These are phyloP conservation scores for Musca vetustissima DNA, from an alignment of 1,140 invertebrate species.

Conservation along the genomic window DNA sequence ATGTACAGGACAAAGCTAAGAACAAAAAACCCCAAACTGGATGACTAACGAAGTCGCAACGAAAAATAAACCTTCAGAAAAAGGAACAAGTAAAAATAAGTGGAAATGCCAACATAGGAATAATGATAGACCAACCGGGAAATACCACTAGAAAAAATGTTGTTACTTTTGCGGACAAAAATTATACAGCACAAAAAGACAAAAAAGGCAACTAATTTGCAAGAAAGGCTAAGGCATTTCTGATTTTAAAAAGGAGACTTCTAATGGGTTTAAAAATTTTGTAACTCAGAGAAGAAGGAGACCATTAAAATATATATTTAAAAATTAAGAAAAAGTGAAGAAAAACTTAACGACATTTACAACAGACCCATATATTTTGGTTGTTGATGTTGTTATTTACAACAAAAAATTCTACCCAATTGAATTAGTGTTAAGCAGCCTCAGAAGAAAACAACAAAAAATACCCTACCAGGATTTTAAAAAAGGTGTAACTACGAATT, in stretches of 20 bases:
- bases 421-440: too few species aligned
- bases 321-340: background rate
- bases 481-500: too few species aligned
- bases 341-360: slow-evolving; percentile 2
- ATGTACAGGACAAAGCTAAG: too few species aligned
- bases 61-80: background rate
- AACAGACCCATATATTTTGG: background rate
- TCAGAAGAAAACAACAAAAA: too few species aligned
- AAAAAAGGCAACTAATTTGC: slow-evolving; percentile 23
- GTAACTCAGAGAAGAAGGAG: background rate
- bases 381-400: too few species aligned
- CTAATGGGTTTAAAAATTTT: slow-evolving; percentile 9
- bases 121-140: background rate
- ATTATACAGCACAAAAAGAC: too few species aligned
- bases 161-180: slow-evolving; percentile 22
- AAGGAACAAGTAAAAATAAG: background rate
- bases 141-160: slow-evolving; percentile 5
- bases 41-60: too few species aligned
- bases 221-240: background rate
- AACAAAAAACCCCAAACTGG: too few species aligned
- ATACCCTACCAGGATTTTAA: too few species aligned
- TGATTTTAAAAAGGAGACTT: background rate
- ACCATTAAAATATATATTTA: slow-evolving; percentile 2
- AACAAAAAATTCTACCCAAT: too few species aligned
- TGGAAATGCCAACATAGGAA: slow-evolving; percentile 14